phyloP scores from a whole-genome alignment of 2,888 invertebrate genomes.

The Eupeodes luniger region DNA sequence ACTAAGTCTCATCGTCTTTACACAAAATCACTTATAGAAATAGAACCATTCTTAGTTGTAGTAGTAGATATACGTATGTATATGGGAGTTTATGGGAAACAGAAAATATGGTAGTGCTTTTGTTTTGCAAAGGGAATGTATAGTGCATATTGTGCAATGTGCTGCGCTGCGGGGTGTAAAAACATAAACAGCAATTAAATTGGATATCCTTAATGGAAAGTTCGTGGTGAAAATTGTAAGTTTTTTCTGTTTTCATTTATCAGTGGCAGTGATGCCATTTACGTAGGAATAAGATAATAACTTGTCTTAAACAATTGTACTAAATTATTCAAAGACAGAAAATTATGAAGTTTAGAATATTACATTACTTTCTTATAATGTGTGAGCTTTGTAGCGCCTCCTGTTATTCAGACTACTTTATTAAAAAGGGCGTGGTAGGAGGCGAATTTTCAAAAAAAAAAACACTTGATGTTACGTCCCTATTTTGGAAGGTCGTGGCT shows the following conservation, averaged over 20 bases:
- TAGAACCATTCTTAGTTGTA: too few relatives aligned
- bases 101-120: conserved; percentile 1
- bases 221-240: conserved; percentile 68
- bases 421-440: too few relatives aligned
- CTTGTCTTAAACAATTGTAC: too few relatives aligned
- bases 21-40: not conserved
- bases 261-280: conserved; percentile 9
- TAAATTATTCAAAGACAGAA: too few relatives aligned
- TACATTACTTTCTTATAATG: too few relatives aligned
- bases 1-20: too few relatives aligned
- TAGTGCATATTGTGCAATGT: not conserved
- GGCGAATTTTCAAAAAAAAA: too few relatives aligned
- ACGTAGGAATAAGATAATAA: not conserved
- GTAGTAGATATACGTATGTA: not conserved
- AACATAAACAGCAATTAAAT: conserved; percentile 75
- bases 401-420: too few relatives aligned
- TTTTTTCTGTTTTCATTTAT: conserved; percentile 9
- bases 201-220: conserved; percentile 74
- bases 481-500: too few relatives aligned
- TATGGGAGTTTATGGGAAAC: not conserved
- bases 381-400: too few relatives aligned
- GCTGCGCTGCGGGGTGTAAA: conserved; percentile 39
- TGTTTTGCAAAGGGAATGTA: not conserved
- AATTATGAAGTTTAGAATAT: too few relatives aligned
- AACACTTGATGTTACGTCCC: too few relatives aligned